Percentiles rank a stretch among this genome's conserved stretches.
phyloP scores from a whole-genome alignment of 2,113 vertebrate species.

The Phalacrocorax brasilianus region DNA sequence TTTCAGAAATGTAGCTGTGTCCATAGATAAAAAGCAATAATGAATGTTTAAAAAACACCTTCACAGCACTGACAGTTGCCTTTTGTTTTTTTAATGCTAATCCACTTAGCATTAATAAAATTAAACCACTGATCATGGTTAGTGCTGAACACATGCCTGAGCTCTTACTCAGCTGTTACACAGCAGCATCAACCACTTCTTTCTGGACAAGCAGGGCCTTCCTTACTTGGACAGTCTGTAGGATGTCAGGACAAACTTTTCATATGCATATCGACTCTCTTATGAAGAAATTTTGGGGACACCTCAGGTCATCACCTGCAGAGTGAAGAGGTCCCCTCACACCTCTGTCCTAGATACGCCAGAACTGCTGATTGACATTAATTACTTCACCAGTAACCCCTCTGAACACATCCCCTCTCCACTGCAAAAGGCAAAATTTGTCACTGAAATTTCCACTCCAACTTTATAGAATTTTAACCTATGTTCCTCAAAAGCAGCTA shows the following conservation, averaged over 20 bases:
- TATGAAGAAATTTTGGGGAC: neutral
- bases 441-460: neutral
- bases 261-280: neutral
- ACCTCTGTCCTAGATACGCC: neutral
- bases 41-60: neutral
- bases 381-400: neutral
- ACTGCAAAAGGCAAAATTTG: neutral
- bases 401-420: neutral
- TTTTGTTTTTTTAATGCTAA: neutral
- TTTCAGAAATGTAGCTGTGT: neutral
- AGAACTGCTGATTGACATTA: neutral
- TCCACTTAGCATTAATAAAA: too few relatives aligned
- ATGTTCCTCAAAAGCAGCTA: neutral
- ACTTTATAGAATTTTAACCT: neutral
- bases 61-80: neutral
- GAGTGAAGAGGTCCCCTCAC: neutral
- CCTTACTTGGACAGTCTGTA: too few relatives aligned
- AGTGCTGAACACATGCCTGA: neutral
- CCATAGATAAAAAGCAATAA: neutral
- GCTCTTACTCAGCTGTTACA: neutral
- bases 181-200: neutral
- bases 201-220: neutral
- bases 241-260: neutral
- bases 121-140: neutral
- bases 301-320: neutral